A percentile compares a stretch with the other conserved stretches of the same genome.
These are phyloP conservation scores for Gonatopus flavifemur DNA, from an alignment of 1,140 invertebrate genomes.

Conservation along the genomic window DNA sequence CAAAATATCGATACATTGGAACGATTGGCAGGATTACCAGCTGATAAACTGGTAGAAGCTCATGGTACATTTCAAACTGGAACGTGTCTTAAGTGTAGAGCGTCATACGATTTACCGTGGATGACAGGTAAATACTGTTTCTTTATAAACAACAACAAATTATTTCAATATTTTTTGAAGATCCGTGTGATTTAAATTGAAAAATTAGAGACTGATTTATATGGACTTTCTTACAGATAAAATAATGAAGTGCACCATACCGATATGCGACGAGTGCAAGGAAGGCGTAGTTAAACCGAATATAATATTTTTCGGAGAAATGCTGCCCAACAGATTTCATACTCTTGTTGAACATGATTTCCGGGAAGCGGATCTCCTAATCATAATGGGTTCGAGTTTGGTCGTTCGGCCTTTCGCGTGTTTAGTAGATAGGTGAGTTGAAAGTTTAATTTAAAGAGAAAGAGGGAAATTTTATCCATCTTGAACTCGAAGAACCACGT, in stretches of 20 bases:
- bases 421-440: slow-evolving; percentile 71
- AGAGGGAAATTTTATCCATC: not conserved
- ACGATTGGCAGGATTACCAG: slow-evolving; percentile 80
- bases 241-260: slow-evolving; percentile 73
- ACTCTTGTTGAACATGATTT: slow-evolving; percentile 73
- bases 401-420: slow-evolving; percentile 96
- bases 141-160: slow-evolving; percentile 3
- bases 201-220: not conserved
- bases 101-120: slow-evolving; percentile 79
- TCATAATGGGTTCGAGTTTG: slow-evolving; percentile 94
- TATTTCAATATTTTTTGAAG: not conserved
- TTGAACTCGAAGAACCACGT: not conserved
- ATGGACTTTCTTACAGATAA: slow-evolving; percentile 58
- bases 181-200: not conserved
- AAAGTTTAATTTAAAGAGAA: slow-evolving; percentile 14
- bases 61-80: slow-evolving; percentile 91
- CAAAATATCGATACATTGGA: slow-evolving; percentile 96
- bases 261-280: slow-evolving; percentile 73
- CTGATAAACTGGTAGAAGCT: slow-evolving; percentile 87
- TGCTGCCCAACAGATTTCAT: slow-evolving; percentile 77
- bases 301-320: slow-evolving; percentile 94
- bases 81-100: slow-evolving; percentile 79
- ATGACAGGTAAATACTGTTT: slow-evolving; percentile 67
- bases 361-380: slow-evolving; percentile 83
- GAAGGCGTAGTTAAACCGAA: slow-evolving; percentile 87